Evolutionary conservation across 2,113 vertebrate genomes (phyloP).

Genomic region (Mesitornis unicolor): DNA sequence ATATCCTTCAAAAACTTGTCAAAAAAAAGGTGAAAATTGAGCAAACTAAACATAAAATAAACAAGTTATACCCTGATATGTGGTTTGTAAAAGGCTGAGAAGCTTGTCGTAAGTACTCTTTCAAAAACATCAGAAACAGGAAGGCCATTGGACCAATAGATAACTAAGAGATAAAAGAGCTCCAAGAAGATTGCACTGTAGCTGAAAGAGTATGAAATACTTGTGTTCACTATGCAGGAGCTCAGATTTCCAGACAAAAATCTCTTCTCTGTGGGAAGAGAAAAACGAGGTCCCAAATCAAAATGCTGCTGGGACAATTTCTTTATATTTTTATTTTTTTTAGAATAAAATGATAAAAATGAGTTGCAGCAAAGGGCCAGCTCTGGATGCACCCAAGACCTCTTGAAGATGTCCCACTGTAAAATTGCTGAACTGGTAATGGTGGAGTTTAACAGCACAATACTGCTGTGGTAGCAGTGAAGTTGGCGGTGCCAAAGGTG

Average conservation of each 20-base stretch:
- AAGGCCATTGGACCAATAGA: not conserved
- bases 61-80: not conserved
- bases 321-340: not conserved
- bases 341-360: not conserved
- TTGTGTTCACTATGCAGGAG: not conserved
- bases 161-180: not conserved
- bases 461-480: not conserved
- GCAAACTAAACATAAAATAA: not conserved
- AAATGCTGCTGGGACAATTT: not conserved
- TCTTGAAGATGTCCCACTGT: not conserved
- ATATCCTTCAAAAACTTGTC: not conserved
- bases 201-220: not conserved
- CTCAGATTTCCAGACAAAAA: not conserved
- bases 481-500: not conserved
- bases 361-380: not conserved
- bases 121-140: not conserved
- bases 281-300: not conserved
- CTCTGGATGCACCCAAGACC: not conserved
- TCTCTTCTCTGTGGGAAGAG: not conserved
- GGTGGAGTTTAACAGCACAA: not conserved
- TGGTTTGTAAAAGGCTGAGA: not conserved
- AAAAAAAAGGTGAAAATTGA: not conserved
- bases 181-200: not conserved
- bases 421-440: not conserved
- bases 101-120: not conserved